Percentiles rank a stretch among this genome's conserved stretches.
Evolutionary conservation across 1,140 invertebrate species (phyloP).

Genomic region (Diploscapter pachys): DNA sequence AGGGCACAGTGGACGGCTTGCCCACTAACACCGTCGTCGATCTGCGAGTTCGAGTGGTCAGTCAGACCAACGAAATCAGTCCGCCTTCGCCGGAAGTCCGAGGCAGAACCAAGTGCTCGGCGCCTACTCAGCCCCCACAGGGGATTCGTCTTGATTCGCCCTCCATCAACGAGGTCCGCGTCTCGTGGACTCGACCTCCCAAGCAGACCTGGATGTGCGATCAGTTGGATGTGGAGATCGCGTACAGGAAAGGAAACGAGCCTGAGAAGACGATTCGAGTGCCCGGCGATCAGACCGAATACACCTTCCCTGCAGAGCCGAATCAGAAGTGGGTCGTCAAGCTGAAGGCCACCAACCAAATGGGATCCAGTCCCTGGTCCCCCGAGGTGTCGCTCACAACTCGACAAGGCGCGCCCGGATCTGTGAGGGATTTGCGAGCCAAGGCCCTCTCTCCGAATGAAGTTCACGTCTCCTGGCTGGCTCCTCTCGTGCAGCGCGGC

Average conservation of each 20-base stretch:
- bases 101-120: conserved; percentile 56
- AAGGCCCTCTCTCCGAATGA: conserved; percentile 57
- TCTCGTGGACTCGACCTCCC: conserved; percentile 54
- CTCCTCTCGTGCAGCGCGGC: conserved; percentile 47
- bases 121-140: conserved; percentile 53
- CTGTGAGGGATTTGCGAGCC: conserved; percentile 50
- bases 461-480: conserved; percentile 50
- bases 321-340: conserved; percentile 55
- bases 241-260: conserved; percentile 50
- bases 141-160: conserved; percentile 53
- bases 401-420: conserved; percentile 54
- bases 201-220: conserved; percentile 56
- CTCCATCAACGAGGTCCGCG: conserved; percentile 54
- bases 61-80: conserved; percentile 48
- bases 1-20: conserved; percentile 48
- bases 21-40: conserved; percentile 57
- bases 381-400: conserved; percentile 55
- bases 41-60: conserved; percentile 48
- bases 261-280: conserved; percentile 54
- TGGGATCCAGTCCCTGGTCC: conserved; percentile 46
- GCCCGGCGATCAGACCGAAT: conserved; percentile 54
- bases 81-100: conserved; percentile 54
- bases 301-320: conserved; percentile 57
- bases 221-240: conserved; percentile 54
- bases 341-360: conserved; percentile 53